Conservation (phyloP, 2,113 vertebrate genomes). For the Nyctereutes procyonoides region DNA sequence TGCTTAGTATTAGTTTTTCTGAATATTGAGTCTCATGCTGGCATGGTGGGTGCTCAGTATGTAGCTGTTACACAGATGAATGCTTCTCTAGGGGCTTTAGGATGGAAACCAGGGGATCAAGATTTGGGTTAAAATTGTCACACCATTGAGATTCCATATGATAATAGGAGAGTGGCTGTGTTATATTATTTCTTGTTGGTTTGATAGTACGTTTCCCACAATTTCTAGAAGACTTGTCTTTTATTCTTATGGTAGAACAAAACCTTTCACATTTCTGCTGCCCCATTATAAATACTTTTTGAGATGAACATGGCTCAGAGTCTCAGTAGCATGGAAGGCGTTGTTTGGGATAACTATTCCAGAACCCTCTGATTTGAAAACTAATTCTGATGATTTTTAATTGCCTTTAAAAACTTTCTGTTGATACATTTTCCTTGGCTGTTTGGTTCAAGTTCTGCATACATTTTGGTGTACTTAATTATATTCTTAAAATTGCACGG, state of each 20-base stretch:
- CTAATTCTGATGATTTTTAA: conserved; percentile 21
- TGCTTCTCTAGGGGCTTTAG: background rate
- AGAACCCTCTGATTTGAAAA: background rate
- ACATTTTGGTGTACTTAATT: conserved; percentile 52
- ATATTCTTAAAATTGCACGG: background rate
- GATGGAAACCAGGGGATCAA: background rate
- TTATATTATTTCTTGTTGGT: background rate
- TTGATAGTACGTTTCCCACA: background rate
- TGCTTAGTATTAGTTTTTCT: conserved; percentile 19
- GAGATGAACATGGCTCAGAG: background rate
- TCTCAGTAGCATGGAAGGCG: background rate
- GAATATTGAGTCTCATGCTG: background rate
- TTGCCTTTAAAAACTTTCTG: background rate
- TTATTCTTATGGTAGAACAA: background rate
- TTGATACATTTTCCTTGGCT: background rate
- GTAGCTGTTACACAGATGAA: background rate
- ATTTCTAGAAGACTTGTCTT: conserved; percentile 2
- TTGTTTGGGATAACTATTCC: conserved; percentile 22
- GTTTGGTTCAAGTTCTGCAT: conserved; percentile 32
- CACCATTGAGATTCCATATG: background rate
- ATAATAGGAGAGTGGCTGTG: background rate
- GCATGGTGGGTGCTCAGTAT: background rate
- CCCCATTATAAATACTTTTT: conserved; percentile 23
- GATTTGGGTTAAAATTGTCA: background rate
- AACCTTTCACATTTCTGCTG: background rate